These are phyloP conservation scores for Bellardia bayeri DNA, from an alignment of 2,888 invertebrate genomes.

Conservation along the genomic window DNA sequence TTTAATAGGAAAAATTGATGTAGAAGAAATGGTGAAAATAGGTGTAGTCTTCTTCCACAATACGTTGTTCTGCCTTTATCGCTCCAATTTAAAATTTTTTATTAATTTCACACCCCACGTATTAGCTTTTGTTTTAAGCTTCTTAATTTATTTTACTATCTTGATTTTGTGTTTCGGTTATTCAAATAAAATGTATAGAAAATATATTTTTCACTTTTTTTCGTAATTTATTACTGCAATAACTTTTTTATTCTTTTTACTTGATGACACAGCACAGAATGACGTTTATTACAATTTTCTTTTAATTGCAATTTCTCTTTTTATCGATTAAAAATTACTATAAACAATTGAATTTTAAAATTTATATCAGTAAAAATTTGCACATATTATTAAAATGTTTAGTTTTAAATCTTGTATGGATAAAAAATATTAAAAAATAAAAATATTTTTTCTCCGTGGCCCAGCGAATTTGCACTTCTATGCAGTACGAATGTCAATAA, in stretches of 20 bases:
- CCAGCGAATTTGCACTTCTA: slow-evolving; percentile 49
- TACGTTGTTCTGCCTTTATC: slow-evolving; percentile 4
- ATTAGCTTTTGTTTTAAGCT: background rate
- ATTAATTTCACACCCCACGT: background rate
- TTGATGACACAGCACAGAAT: slow-evolving; percentile 73
- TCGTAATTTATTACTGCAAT: slow-evolving; percentile 57
- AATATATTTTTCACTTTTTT: slow-evolving; percentile 10
- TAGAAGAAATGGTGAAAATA: slow-evolving; percentile 49
- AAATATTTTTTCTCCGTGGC: slow-evolving; percentile 31
- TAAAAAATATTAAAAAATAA: slow-evolving; percentile 50
- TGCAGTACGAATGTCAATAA: slow-evolving; percentile 66
- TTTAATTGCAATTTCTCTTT: slow-evolving; percentile 36
- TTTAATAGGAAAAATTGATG: background rate
- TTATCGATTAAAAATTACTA: slow-evolving; percentile 21
- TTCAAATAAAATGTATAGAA: slow-evolving; percentile 26
- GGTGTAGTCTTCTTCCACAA: slow-evolving; percentile 54
- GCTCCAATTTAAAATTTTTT: slow-evolving; percentile 3
- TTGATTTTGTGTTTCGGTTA: slow-evolving; percentile 1
- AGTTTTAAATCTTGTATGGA: slow-evolving; percentile 39
- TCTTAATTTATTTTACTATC: background rate
- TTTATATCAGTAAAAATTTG: slow-evolving; percentile 47
- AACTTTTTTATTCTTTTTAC: slow-evolving; percentile 60
- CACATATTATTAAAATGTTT: slow-evolving; percentile 49
- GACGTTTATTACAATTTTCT: slow-evolving; percentile 63
- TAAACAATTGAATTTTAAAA: slow-evolving; percentile 48